A percentile compares a stretch with the other conserved stretches of the same genome.
phyloP scores from a whole-genome alignment of 1,140 invertebrate species.

The Stratiolaelaps scimitus region DNA sequence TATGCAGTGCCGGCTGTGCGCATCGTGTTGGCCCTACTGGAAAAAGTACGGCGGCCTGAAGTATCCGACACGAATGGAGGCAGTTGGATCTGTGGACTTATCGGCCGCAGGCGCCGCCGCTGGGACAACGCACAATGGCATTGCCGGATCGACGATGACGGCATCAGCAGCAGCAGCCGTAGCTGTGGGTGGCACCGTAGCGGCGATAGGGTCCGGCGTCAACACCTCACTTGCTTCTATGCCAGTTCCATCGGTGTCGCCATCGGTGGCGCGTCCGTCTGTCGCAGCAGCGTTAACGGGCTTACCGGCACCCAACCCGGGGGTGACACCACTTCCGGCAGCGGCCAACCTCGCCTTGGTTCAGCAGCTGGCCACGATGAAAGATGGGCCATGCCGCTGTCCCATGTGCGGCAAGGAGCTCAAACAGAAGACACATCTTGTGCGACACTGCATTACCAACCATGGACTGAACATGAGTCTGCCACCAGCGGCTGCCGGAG shows the following conservation, averaged over 20 bases:
- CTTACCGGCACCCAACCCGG: conserved; percentile 7
- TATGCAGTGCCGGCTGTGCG: conserved; percentile 78
- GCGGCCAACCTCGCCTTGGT: conserved; percentile 27
- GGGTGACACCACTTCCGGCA: conserved; percentile 26
- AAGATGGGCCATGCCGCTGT: conserved; percentile 28
- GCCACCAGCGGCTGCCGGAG: conserved; percentile 1
- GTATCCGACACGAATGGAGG: conserved; percentile 40
- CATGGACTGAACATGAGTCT: conserved; percentile 53
- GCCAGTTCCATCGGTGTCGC: too few relatives aligned
- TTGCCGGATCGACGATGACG: conserved; percentile 4
- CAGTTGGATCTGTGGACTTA: conserved; percentile 11
- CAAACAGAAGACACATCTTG: conserved; percentile 77
- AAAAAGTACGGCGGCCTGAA: conserved; percentile 96
- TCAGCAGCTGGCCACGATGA: conserved; percentile 27
- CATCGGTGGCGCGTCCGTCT: not conserved
- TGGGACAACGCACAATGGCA: too few relatives aligned
- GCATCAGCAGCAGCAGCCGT: not conserved
- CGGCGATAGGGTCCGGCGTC: too few relatives aligned
- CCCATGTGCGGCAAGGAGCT: conserved; percentile 53
- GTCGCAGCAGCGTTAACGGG: not conserved
- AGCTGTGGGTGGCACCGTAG: too few relatives aligned
- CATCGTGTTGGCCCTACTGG: conserved; percentile 91
- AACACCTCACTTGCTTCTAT: too few relatives aligned
- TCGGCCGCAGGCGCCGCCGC: not conserved
- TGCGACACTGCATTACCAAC: conserved; percentile 75